phyloP scores from a whole-genome alignment of 2,888 invertebrate species.

The Polyommatus icarus region DNA sequence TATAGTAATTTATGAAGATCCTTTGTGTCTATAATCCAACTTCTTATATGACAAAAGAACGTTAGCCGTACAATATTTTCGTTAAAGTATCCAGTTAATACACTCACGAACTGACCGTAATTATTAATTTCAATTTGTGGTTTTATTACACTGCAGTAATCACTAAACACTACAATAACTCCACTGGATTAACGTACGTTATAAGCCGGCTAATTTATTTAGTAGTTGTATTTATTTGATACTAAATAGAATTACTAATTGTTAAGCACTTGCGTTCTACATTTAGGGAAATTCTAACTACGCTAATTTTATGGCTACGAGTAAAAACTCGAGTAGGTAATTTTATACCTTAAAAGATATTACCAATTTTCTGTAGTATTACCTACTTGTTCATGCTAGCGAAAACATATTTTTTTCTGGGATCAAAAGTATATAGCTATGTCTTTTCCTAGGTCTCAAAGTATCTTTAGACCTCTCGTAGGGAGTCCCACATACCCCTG shows the following conservation, averaged over 20 bases:
- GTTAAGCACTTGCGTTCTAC: not conserved
- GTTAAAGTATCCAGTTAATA: not conserved
- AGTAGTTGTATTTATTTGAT: not conserved
- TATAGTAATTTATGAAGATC: no score
- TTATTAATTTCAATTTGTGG: slow-evolving; percentile 6
- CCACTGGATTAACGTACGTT: not conserved
- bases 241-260: not conserved
- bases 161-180: slow-evolving; percentile 1
- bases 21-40: no score
- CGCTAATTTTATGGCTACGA: not conserved
- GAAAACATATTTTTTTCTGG: no score
- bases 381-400: no score
- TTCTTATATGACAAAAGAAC: no score
- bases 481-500: no score
- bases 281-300: not conserved
- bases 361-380: no score
- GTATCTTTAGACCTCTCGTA: no score
- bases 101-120: not conserved
- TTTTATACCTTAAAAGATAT: no score
- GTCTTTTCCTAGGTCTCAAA: no score
- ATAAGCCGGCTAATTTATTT: not conserved
- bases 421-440: no score
- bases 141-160: slow-evolving; percentile 6
- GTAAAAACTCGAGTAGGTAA: no score
- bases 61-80: not conserved